Evolutionary conservation across 1,140 invertebrate genomes (phyloP).

Genomic region (Lepidurus arcticus): DNA sequence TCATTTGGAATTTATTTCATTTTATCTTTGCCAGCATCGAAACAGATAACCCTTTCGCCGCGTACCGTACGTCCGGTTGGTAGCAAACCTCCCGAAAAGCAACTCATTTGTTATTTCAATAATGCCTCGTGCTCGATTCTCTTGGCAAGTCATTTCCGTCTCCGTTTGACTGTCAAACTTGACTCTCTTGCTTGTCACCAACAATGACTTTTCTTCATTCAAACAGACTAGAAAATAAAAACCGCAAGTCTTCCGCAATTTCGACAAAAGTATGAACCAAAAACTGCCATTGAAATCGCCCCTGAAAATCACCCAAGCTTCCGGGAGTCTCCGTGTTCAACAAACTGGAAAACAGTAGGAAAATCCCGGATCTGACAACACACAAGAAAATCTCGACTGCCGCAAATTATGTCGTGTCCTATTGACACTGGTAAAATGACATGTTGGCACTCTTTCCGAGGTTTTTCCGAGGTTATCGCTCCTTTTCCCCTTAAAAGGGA

Average conservation of each 20-base stretch:
- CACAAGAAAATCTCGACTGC: too few species aligned
- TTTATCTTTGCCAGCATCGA: too few species aligned
- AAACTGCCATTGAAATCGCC: not conserved
- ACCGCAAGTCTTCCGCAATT: not conserved
- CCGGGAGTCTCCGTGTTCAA: not conserved
- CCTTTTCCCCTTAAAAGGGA: not conserved
- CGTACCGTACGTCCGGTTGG: too few species aligned
- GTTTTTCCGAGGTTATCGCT: not conserved
- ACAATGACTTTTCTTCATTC: not conserved
- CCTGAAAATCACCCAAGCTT: not conserved
- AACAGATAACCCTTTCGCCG: too few species aligned
- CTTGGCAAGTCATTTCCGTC: slow-evolving; percentile 17
- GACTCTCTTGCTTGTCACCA: not conserved
- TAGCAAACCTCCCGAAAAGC: not conserved
- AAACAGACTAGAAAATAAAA: not conserved
- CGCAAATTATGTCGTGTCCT: not conserved
- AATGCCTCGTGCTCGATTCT: slow-evolving; percentile 4
- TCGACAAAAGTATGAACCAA: not conserved
- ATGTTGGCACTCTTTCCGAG: not conserved
- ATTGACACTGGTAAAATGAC: not conserved
- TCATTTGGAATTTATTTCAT: too few species aligned
- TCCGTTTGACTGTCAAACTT: not conserved
- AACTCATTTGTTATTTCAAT: not conserved
- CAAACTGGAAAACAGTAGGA: not conserved
- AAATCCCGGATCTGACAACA: not conserved